These are phyloP conservation scores for Platichthys stellatus DNA, from an alignment of 2,113 vertebrate species.

Conservation along the genomic window DNA sequence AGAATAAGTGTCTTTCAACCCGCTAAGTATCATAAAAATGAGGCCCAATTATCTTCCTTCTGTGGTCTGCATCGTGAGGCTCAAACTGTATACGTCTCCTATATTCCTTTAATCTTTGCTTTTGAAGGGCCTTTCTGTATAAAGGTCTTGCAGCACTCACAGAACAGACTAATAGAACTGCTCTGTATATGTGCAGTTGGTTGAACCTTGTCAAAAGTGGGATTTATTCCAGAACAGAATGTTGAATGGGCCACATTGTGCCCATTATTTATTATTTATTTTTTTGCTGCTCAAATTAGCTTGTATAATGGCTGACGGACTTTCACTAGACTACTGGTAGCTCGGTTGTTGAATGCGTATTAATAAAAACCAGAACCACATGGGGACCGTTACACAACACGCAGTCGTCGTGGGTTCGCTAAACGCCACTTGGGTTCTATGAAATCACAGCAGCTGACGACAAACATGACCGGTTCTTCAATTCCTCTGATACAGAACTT, in stretches of 20 bases:
- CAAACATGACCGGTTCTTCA: background rate
- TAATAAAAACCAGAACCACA: constrained; percentile 59
- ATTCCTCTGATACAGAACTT: background rate
- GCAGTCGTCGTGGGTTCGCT: constrained; percentile 25
- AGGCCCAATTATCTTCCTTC: constrained; percentile 23
- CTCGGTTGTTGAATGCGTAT: constrained; percentile 54
- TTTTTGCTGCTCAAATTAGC: constrained; percentile 54
- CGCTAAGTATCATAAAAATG: constrained; percentile 8
- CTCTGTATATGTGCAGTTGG: background rate
- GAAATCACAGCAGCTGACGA: constrained; percentile 26
- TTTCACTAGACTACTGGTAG: constrained; percentile 63
- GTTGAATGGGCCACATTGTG: constrained; percentile 40
- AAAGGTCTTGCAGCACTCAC: background rate
- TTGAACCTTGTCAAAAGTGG: background rate
- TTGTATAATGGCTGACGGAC: constrained; percentile 68
- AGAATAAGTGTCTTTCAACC: constrained; percentile 19
- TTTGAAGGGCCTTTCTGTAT: constrained; percentile 2
- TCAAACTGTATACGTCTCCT: background rate
- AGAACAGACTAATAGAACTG: background rate
- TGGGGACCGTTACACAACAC: background rate
- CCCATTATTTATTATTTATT: background rate
- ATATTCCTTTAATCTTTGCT: background rate
- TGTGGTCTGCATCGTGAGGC: constrained; percentile 9
- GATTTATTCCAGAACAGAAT: constrained; percentile 18
- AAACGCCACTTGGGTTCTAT: constrained; percentile 5